Conservation (phyloP, 2,888 invertebrate species). For the Tenthredo mesomela region DNA sequence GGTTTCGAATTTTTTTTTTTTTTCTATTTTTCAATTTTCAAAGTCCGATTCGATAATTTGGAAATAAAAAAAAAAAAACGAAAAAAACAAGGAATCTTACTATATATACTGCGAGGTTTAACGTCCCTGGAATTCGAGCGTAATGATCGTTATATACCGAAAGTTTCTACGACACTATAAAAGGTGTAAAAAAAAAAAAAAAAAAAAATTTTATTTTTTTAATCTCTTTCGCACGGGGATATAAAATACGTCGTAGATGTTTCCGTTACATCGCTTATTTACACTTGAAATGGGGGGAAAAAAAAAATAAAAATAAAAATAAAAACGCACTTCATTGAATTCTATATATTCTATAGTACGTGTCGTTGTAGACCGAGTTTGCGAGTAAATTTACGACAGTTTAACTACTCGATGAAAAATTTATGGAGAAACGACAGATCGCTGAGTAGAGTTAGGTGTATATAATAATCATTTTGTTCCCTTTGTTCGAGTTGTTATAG, state of each 20-base stretch:
- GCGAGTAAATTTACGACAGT: conserved; percentile 27
- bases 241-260: background rate
- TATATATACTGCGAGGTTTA: background rate
- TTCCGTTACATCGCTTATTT: background rate
- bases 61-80: too few species aligned
- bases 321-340: conserved; percentile 8
- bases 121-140: conserved; percentile 12
- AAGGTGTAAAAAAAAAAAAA: conserved; percentile 6
- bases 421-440: conserved; percentile 40
- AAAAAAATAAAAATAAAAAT: background rate
- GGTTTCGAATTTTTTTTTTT: background rate
- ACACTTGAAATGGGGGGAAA: too few species aligned
- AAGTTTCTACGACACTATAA: background rate
- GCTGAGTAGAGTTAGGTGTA: background rate
- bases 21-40: background rate
- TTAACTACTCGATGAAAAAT: conserved; percentile 44
- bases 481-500: background rate
- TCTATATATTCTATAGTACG: background rate
- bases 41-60: too few species aligned
- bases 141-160: background rate
- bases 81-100: too few species aligned
- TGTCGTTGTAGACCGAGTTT: background rate
- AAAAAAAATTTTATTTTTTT: too few species aligned
- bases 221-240: background rate
- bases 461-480: background rate